These are phyloP conservation scores for Epizoanthus scotinus DNA, from an alignment of 92 coral and sea anemone species.

Conservation along the genomic window DNA sequence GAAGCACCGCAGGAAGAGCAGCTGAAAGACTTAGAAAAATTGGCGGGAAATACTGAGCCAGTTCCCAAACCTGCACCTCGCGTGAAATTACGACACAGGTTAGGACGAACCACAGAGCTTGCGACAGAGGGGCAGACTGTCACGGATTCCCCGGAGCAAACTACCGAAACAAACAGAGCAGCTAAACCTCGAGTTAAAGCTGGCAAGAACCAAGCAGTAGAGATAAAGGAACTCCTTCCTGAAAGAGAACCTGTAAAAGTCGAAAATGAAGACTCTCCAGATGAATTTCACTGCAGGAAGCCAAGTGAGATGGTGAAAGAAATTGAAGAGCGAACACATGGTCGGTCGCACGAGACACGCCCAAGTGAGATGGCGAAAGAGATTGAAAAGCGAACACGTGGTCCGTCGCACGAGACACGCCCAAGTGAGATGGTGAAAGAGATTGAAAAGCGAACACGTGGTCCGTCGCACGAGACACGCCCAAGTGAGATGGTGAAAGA, in stretches of 20 bases:
- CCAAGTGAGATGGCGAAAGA: too few species aligned
- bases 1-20: background rate
- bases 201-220: background rate
- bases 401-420: background rate
- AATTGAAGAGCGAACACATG: constrained; percentile 5
- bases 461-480: background rate
- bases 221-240: background rate
- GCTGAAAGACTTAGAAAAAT: background rate
- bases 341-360: background rate
- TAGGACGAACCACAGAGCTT: background rate
- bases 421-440: too few species aligned
- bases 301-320: constrained; percentile 33
- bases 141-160: background rate
- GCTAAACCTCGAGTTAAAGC: constrained; percentile 16
- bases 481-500: too few species aligned
- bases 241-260: background rate
- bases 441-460: constrained; percentile 7
- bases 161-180: background rate
- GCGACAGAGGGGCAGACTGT: background rate
- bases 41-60: background rate
- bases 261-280: background rate
- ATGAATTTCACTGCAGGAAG: constrained; percentile 10
- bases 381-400: constrained; percentile 7
- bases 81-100: background rate
- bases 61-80: constrained; percentile 23